Conservation (phyloP, 2,797 vertebrate species). For the Botia kubotai region DNA sequence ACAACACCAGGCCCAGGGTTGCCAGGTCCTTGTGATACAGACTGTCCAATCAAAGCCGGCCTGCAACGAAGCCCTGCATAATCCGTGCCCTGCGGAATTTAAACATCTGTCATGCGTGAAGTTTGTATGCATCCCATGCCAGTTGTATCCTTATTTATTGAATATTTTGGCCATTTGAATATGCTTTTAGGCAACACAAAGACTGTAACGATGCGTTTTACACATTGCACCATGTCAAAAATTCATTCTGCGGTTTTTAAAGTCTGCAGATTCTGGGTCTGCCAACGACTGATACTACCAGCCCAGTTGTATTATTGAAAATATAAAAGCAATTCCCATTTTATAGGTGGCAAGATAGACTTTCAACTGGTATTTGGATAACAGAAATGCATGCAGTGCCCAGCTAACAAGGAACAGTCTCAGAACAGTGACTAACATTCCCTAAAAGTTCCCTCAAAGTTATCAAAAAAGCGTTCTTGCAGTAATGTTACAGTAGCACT, state of each 20-base stretch:
- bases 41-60: conserved; percentile 5
- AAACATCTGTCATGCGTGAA: neutral
- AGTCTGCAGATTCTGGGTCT: neutral
- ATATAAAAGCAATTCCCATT: neutral
- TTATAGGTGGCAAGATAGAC: neutral
- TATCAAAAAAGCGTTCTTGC: too few relatives aligned
- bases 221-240: neutral
- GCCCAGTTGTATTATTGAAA: neutral
- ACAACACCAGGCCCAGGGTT: neutral
- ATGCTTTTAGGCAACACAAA: neutral
- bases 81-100: conserved; percentile 1
- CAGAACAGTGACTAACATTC: too few relatives aligned
- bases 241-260: neutral
- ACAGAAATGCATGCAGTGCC: too few relatives aligned
- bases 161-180: conserved; percentile 8
- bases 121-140: neutral
- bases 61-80: neutral
- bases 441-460: too few relatives aligned
- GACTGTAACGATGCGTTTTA: neutral
- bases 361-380: too few relatives aligned
- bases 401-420: too few relatives aligned
- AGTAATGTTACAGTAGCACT: too few relatives aligned
- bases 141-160: conserved; percentile 5
- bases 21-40: neutral
- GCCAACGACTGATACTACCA: neutral